Percentiles rank a stretch among this genome's conserved stretches.
Evolutionary conservation across 2,113 vertebrate species (phyloP).

Genomic region (Ornithorhynchus anatinus): DNA sequence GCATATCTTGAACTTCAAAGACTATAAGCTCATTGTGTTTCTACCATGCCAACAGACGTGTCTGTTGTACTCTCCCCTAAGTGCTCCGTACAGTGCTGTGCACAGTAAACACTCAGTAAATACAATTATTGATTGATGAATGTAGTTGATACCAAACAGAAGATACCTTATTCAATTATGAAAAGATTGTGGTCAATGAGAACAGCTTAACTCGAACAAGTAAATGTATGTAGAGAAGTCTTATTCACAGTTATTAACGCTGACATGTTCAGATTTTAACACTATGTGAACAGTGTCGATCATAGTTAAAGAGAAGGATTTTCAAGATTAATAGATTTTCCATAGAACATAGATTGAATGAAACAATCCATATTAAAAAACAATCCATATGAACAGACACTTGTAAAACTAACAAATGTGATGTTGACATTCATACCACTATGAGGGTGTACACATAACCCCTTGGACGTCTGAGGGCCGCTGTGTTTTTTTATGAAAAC

Average conservation of each 20-base stretch:
- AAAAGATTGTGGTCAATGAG: too few species aligned
- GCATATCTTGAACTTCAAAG: too few species aligned
- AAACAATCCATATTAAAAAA: not conserved
- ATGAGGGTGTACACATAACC: not conserved
- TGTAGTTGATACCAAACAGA: too few species aligned
- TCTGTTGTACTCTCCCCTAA: not conserved
- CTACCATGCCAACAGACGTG: not conserved
- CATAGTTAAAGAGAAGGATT: not conserved
- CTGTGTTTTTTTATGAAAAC: constrained; percentile 26
- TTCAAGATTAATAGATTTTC: not conserved
- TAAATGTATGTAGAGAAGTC: not conserved
- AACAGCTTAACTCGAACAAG: not conserved
- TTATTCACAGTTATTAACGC: not conserved
- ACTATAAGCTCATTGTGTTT: too few species aligned
- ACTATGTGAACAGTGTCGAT: not conserved
- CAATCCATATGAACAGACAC: not conserved
- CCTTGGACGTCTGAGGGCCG: constrained; percentile 26
- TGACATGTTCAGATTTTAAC: constrained; percentile 3
- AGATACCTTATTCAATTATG: too few species aligned
- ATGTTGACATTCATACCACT: not conserved
- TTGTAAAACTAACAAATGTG: constrained; percentile 15
- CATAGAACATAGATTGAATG: not conserved
- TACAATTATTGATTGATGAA: too few species aligned
- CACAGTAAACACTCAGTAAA: not conserved
- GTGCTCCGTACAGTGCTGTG: not conserved